Base-by-base conservation (phyloP, 2,797 vertebrate species). In the Peromyscus melanophrys region DNA sequence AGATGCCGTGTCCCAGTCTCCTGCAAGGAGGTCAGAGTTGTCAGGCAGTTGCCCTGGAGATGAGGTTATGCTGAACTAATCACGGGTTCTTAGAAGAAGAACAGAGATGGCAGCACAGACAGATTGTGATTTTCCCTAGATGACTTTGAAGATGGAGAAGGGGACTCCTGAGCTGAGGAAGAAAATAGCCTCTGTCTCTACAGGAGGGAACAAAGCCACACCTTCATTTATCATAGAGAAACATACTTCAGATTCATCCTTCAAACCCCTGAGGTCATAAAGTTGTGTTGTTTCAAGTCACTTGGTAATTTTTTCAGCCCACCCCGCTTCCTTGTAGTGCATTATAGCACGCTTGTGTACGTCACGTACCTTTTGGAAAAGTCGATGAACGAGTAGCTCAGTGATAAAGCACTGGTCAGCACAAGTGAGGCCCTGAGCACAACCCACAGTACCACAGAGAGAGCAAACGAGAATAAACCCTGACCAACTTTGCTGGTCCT, bases 71-170 rank as follows among this genome's bases (percentile, higher is more conserved):
- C 40, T 83, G 63, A 78, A 46, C 78, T 75, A 83, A 88, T 95
- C 34, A 83, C 2, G 14, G n/a, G 19, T 27, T 52, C 43, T 94
- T 82, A 29, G 40, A 34, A 75, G 40, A 34, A 75, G 12, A 40
- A 52, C 34, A 59, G 55, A 69, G 43, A 19, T 59, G 46, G 34
- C 19, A 90, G 85, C 27, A 25, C 19, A 40, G 80, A 11, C 37
- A 94, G 67, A 27, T 57, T 55, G 2, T 73, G 23, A 21, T 78
- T 12, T 37, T 46, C 59, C 25, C 4, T 92, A 25, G 37, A 77
- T 86, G 85, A 27, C 61, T 73, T 77, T n/a, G 19, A 89, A 92
- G 52, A n/a, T 90, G n/a, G 55, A 90, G 59, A 55, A 52, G 75
- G 46, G 14, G 29, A 4, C 31, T 27, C 34, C 6, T 85, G 55